phyloP scores from a whole-genome alignment of 2,888 invertebrate genomes.

The Platycnemis pennipes region DNA sequence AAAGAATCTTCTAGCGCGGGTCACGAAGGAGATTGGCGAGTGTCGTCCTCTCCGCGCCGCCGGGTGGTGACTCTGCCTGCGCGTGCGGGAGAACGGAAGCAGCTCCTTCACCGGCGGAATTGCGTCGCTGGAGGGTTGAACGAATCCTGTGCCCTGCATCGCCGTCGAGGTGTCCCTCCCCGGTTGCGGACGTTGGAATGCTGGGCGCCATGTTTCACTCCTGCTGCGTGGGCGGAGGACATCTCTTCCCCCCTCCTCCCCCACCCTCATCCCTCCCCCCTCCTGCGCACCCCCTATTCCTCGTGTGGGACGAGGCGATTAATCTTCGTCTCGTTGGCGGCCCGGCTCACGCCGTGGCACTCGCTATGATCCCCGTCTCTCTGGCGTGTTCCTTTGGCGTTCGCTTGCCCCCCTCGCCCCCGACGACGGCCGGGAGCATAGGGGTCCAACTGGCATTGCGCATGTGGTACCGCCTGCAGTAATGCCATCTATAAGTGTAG shows the following conservation, averaged over 20 bases:
- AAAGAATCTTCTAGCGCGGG: too few species aligned
- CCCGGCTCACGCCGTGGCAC: neutral
- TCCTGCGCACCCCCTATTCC: neutral
- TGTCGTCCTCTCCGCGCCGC: too few species aligned
- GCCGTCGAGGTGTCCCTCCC: neutral
- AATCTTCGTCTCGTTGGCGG: conserved; percentile 36
- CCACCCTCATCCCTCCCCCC: neutral
- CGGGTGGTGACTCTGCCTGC: too few species aligned
- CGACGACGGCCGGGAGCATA: neutral
- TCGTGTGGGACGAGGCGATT: neutral
- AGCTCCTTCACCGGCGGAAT: too few species aligned
- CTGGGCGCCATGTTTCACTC: neutral
- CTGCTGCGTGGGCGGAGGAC: neutral
- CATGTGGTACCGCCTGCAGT: too few species aligned
- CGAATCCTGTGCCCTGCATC: neutral
- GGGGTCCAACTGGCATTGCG: too few species aligned
- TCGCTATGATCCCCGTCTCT: neutral
- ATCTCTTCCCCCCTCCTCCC: neutral
- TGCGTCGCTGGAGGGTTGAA: neutral
- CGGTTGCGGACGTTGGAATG: neutral
- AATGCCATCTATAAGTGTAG: too few species aligned
- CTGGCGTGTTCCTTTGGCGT: neutral
- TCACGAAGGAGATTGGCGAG: too few species aligned
- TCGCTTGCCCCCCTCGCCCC: neutral
- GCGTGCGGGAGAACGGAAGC: too few species aligned